These are phyloP conservation scores for Poecilobothrus nobilitatus DNA, from an alignment of 2,888 invertebrate species.

Conservation along the genomic window DNA sequence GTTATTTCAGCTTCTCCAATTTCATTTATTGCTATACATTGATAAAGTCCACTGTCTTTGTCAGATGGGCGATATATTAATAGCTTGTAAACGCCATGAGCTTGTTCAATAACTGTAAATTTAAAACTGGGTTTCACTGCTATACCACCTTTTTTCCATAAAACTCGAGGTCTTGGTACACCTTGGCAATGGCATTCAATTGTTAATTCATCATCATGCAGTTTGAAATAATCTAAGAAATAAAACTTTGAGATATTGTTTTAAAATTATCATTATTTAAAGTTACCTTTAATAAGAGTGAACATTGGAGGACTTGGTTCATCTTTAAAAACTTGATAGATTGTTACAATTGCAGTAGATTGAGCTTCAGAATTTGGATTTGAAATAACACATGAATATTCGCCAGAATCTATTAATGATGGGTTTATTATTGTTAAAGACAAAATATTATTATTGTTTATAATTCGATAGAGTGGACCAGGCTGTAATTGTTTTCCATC, in stretches of 20 bases:
- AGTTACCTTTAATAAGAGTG: slow-evolving; percentile 54
- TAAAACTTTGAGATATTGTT: slow-evolving; percentile 14
- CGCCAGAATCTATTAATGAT: slow-evolving; percentile 53
- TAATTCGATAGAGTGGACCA: slow-evolving; percentile 42
- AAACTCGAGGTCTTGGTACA: slow-evolving; percentile 39
- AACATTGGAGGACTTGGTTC: slow-evolving; percentile 66
- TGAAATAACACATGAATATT: slow-evolving; percentile 60
- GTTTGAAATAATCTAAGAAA: slow-evolving; percentile 40
- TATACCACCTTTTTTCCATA: slow-evolving; percentile 40
- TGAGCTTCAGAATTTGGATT: slow-evolving; percentile 65
- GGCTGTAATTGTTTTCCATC: slow-evolving; percentile 50
- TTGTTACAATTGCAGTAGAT: slow-evolving; percentile 64
- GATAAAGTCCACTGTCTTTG: slow-evolving; percentile 58
- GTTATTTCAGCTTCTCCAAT: slow-evolving; percentile 50
- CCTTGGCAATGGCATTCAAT: slow-evolving; percentile 48
- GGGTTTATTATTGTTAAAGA: slow-evolving; percentile 52
- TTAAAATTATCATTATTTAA: slow-evolving; percentile 8
- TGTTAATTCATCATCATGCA: slow-evolving; percentile 52
- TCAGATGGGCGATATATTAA: slow-evolving; percentile 49
- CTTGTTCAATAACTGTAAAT: slow-evolving; percentile 40
- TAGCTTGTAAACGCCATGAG: slow-evolving; percentile 47
- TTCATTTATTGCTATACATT: slow-evolving; percentile 60
- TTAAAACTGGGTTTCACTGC: slow-evolving; percentile 39
- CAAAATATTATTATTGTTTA: slow-evolving; percentile 50
- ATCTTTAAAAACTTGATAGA: slow-evolving; percentile 64